phyloP scores from a whole-genome alignment of 2,797 vertebrate genomes.

The Typhlichthys eigenmanni region DNA sequence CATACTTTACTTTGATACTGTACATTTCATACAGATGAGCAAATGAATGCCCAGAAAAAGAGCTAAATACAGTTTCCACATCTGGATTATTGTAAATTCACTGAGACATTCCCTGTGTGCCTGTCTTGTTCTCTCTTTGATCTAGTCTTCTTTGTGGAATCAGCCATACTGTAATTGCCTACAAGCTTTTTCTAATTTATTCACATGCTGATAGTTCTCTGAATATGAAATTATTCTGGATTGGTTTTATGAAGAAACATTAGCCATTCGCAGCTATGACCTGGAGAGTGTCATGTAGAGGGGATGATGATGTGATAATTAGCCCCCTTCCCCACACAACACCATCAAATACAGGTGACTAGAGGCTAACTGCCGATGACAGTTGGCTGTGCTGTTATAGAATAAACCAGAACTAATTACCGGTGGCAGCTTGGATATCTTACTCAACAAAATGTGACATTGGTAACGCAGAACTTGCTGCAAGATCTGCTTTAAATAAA shows the following conservation, averaged over 20 bases:
- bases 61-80: constrained; percentile 29
- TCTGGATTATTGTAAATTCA: constrained; percentile 29
- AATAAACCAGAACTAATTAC: constrained; percentile 12
- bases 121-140: constrained; percentile 11
- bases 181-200: background rate
- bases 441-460: background rate
- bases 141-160: background rate
- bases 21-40: constrained; percentile 3
- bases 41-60: constrained; percentile 25
- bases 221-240: background rate
- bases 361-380: constrained; percentile 22
- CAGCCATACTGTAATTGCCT: background rate
- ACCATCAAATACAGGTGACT: background rate
- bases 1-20: constrained; percentile 22
- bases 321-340: background rate
- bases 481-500: too few species aligned
- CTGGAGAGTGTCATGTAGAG: background rate
- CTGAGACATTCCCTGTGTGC: constrained; percentile 13
- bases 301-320: constrained; percentile 23
- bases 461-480: too few species aligned
- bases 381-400: constrained; percentile 17
- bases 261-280: background rate
- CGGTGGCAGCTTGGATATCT: background rate
- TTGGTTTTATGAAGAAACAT: background rate
- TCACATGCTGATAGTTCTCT: constrained; percentile 1